Evolutionary conservation across 2,797 vertebrate species (phyloP), one percentile per base, ranked within the genome.

Genomic region (Eulemur mongoz): DNA sequence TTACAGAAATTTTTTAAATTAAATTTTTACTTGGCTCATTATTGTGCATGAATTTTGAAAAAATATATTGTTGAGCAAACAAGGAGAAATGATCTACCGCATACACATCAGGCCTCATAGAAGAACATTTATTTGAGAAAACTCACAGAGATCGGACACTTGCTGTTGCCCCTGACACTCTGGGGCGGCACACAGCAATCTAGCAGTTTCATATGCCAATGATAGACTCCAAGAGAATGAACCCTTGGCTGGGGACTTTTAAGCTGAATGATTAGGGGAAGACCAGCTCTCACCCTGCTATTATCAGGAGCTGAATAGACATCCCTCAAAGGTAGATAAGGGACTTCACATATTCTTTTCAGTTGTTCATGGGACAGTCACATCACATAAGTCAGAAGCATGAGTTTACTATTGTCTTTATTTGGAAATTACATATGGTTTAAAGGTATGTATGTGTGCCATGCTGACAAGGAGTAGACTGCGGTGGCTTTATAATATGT

Each of bases 11-110:
- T 22, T 61, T 89, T 12, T 2, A 14, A 81, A 61, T 50, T 38
- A 69, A 48, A 48, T 85, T 90, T 38, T 89, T 48, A 72, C 76
- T 84, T 67, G 15, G 2, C 22, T 92, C 4, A 17, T 43, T 50
- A 27, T 61, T n/a, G 22, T 45, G 61, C 18, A 30, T 17, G 92
- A 43, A 65, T 96, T 81, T 59, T 82, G 35, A 83, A 89, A 92
- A 54, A 48, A 13, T 14, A 61, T 1, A 14, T n/a, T 69, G 30
- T 48, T 69, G 54, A 32, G 7, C 9, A 92, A 63, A 70, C 18
- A 70, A 78, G 69, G 52, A 70, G 25, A 72, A 27, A 48, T 43
- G 40, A 59, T 20, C 30, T 22, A 12, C 0, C 12, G 45, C 27
- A 4, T 40, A 20, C 52, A 50, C 1, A 9, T 5, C 4, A 35